phyloP scores from a whole-genome alignment of 2,888 invertebrate genomes.

The Buathra laborator region DNA sequence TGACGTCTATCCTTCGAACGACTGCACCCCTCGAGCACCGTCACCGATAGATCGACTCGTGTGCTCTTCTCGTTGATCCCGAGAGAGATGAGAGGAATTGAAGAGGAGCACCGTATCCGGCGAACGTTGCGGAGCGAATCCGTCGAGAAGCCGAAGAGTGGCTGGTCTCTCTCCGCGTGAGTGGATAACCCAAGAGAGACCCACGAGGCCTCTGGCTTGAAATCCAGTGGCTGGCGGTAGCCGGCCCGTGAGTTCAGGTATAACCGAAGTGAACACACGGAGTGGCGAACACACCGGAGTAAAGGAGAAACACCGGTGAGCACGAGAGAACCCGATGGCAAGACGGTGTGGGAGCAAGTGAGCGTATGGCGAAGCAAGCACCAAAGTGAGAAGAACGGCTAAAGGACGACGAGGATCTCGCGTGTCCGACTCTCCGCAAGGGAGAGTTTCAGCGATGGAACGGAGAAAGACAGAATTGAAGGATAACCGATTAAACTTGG shows the following conservation, averaged over 20 bases:
- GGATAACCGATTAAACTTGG: conserved; percentile 13
- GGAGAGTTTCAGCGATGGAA: conserved; percentile 59
- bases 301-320: conserved; percentile 47
- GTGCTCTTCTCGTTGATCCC: conserved; percentile 4
- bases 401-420: conserved; percentile 66
- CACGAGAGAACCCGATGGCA: conserved; percentile 19
- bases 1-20: conserved; percentile 8
- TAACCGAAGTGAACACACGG: conserved; percentile 68
- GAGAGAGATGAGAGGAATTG: conserved; percentile 54
- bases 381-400: conserved; percentile 53
- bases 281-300: conserved; percentile 68
- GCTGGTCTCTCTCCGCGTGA: conserved; percentile 68
- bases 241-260: conserved; percentile 74
- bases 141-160: conserved; percentile 59
- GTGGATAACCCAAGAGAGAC: conserved; percentile 72
- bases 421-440: conserved; percentile 68
- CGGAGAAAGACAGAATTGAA: conserved; percentile 34
- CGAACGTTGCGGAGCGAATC: conserved; percentile 68
- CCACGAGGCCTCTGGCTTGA: conserved; percentile 74
- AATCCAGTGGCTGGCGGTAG: conserved; percentile 74
- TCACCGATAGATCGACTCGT: conserved; percentile 10
- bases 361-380: conserved; percentile 12
- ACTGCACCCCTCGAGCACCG: conserved; percentile 8
- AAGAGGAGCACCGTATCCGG: conserved; percentile 52
- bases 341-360: conserved; percentile 40